These are phyloP conservation scores for Morelia viridis DNA, from an alignment of 2,797 vertebrate genomes.

Conservation along the genomic window DNA sequence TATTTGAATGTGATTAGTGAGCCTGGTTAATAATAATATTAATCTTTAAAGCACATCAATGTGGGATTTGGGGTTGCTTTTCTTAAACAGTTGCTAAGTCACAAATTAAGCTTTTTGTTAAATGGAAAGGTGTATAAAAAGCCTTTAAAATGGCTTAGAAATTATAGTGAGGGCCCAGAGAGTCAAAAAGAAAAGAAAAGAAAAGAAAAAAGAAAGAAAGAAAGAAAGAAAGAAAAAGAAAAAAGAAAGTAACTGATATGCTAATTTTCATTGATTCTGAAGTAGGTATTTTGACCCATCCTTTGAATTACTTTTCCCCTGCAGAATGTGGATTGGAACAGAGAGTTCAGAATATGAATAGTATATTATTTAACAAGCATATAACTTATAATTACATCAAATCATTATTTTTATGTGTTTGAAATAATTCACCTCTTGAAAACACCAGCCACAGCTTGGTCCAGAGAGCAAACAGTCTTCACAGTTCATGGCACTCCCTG, in stretches of 20 bases:
- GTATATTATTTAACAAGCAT: not conserved
- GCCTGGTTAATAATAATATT: not conserved
- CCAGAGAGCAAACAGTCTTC: conserved; percentile 88
- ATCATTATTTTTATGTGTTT: conserved; percentile 48
- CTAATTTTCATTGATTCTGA: not conserved
- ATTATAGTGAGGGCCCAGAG: not conserved
- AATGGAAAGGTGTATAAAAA: not conserved
- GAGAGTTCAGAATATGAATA: not conserved
- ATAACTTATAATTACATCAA: not conserved
- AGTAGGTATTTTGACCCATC: not conserved
- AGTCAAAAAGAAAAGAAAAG: not conserved
- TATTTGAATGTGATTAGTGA: not conserved
- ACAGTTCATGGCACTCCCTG: conserved; percentile 82
- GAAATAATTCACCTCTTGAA: conserved; percentile 83
- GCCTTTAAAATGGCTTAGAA: not conserved
- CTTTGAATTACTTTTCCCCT: not conserved
- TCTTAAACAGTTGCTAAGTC: not conserved
- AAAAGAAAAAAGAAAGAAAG: not conserved
- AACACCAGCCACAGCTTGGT: conserved; percentile 92
- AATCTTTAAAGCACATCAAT: not conserved
- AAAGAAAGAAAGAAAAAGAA: not conserved
- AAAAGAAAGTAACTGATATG: not conserved
- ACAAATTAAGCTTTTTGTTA: not conserved
- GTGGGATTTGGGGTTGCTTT: not conserved
- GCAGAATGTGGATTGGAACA: not conserved